phyloP scores from a whole-genome alignment of 2,113 vertebrate species.

The Micronycteris hirsuta region DNA sequence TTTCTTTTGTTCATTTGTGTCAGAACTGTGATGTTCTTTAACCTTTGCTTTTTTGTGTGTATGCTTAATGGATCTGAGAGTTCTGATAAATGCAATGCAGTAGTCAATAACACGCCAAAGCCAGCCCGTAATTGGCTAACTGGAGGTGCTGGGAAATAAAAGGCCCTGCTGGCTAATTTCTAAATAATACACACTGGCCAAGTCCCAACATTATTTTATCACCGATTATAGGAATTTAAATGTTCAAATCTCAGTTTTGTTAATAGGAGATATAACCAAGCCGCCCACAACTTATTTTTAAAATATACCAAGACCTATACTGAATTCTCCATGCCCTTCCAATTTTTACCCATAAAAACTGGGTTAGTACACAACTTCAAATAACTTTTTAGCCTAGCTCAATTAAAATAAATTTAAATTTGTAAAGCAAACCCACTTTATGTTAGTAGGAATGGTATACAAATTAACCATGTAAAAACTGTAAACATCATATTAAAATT shows the following conservation, averaged over 20 bases:
- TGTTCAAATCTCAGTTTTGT: slow-evolving; percentile 58
- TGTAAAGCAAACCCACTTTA: slow-evolving; percentile 51
- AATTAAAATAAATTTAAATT: slow-evolving; percentile 72
- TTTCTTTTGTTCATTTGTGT: slow-evolving; percentile 52
- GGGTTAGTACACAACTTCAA: slow-evolving; percentile 18
- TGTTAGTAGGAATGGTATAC: slow-evolving; percentile 60
- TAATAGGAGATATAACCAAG: not conserved
- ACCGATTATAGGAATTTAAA: slow-evolving; percentile 9
- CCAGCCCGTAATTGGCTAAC: slow-evolving; percentile 21
- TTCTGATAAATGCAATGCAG: slow-evolving; percentile 33
- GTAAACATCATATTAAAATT: slow-evolving; percentile 74
- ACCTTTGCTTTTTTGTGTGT: slow-evolving; percentile 61
- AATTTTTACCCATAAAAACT: not conserved
- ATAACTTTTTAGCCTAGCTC: slow-evolving; percentile 38
- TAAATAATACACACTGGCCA: slow-evolving; percentile 54
- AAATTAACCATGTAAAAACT: slow-evolving; percentile 68
- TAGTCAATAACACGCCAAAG: slow-evolving; percentile 50
- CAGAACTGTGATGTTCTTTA: slow-evolving; percentile 62
- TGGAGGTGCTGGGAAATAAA: slow-evolving; percentile 42
- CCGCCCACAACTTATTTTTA: slow-evolving; percentile 10
- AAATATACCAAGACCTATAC: slow-evolving; percentile 42
- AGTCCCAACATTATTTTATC: slow-evolving; percentile 30
- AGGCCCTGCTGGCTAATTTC: not conserved
- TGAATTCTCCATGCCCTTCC: slow-evolving; percentile 1
- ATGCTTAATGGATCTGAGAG: slow-evolving; percentile 39